A percentile compares a stretch with the other conserved stretches of the same genome.
phyloP scores from a whole-genome alignment of 2,113 vertebrate species.

The Crotalus tigris region DNA sequence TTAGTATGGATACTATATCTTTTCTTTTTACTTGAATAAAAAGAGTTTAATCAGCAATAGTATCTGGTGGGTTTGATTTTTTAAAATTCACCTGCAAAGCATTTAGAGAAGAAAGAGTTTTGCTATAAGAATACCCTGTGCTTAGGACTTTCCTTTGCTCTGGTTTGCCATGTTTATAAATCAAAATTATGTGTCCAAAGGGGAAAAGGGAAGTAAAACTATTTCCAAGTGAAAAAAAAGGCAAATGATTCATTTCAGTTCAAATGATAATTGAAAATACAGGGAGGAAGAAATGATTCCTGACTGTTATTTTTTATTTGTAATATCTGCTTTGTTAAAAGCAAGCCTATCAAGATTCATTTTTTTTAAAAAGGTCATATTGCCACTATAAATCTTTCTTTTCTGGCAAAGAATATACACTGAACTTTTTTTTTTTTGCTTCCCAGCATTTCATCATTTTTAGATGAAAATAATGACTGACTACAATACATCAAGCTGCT shows the following conservation, averaged over 20 bases:
- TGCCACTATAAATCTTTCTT: constrained; percentile 50
- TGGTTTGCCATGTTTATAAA: constrained; percentile 75
- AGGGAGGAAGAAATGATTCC: constrained; percentile 57
- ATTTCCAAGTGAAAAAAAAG: constrained; percentile 73
- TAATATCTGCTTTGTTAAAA: constrained; percentile 47
- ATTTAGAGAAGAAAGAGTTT: constrained; percentile 26
- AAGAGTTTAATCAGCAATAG: background rate
- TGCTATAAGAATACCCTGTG: constrained; percentile 56
- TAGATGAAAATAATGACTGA: constrained; percentile 37
- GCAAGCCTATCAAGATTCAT: constrained; percentile 35
- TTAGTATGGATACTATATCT: background rate
- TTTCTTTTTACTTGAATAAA: background rate
- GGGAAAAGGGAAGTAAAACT: constrained; percentile 78
- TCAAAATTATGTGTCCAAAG: constrained; percentile 79
- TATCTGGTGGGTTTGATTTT: constrained; percentile 4
- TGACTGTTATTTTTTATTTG: constrained; percentile 52
- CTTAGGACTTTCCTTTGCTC: constrained; percentile 76
- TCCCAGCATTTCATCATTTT: constrained; percentile 52
- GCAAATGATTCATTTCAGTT: constrained; percentile 72
- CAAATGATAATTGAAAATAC: constrained; percentile 78
- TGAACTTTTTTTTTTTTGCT: constrained; percentile 44
- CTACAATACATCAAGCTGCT: constrained; percentile 35
- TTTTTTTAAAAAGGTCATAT: constrained; percentile 37
- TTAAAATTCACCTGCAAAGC: constrained; percentile 48
- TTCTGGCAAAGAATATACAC: constrained; percentile 53